Conservation (phyloP, 1,140 invertebrate species). For the Hormaphis cornu region DNA sequence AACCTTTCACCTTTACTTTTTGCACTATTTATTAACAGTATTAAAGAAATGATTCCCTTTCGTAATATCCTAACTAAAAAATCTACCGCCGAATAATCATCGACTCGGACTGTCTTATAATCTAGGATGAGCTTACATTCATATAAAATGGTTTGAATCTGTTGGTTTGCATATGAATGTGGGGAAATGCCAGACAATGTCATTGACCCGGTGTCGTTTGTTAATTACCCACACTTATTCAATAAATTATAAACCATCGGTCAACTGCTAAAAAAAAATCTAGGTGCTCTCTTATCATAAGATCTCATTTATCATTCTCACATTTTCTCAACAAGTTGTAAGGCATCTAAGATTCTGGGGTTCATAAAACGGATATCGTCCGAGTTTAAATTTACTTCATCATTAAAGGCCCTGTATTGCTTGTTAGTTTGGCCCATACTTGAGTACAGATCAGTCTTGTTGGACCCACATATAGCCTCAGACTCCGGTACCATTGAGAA, state of each 20-base stretch:
- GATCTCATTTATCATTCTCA: neutral
- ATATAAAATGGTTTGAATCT: neutral
- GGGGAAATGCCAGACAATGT: neutral
- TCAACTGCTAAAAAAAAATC: neutral
- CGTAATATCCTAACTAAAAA: conserved; percentile 33
- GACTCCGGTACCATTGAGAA: neutral
- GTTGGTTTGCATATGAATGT: neutral
- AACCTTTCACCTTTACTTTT: conserved; percentile 39
- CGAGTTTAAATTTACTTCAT: neutral
- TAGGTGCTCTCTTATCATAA: neutral
- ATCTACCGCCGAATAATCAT: neutral
- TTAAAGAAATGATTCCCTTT: conserved; percentile 36
- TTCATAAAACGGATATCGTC: too few species aligned
- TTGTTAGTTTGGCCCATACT: neutral
- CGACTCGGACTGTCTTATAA: neutral
- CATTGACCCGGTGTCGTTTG: neutral
- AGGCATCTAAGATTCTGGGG: neutral
- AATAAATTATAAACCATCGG: neutral
- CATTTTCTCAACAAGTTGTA: neutral
- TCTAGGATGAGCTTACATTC: conserved; percentile 29
- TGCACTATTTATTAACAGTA: conserved; percentile 37
- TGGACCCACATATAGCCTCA: neutral
- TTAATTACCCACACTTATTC: neutral
- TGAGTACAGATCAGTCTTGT: neutral
- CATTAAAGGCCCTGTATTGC: neutral